These are phyloP conservation scores for Gambelia wislizenii DNA, from an alignment of 2,797 vertebrate species.

Conservation along the genomic window DNA sequence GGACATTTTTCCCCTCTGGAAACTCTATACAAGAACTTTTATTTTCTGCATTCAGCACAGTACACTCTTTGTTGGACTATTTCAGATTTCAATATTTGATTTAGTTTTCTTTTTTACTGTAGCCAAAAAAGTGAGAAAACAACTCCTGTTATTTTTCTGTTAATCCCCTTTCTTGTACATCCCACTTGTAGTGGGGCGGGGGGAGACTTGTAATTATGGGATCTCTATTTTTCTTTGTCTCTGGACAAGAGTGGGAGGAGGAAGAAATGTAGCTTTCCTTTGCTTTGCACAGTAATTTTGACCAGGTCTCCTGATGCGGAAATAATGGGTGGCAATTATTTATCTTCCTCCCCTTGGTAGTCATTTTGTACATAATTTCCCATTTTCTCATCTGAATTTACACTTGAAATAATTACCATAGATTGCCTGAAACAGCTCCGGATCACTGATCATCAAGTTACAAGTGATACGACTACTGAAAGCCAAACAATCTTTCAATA, in stretches of 20 bases:
- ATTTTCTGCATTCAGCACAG: neutral
- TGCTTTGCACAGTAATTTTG: constrained; percentile 39
- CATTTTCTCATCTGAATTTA: constrained; percentile 45
- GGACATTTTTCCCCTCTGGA: neutral
- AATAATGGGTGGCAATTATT: constrained; percentile 53
- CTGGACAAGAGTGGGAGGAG: constrained; percentile 31
- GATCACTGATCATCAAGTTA: constrained; percentile 24
- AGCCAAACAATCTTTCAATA: neutral
- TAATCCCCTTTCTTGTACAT: constrained; percentile 17
- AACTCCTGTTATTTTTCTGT: constrained; percentile 25
- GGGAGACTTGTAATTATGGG: constrained; percentile 27
- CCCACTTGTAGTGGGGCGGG: neutral
- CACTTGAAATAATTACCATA: constrained; percentile 30
- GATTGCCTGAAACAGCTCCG: constrained; percentile 32
- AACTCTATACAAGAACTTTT: neutral
- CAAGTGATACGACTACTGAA: constrained; percentile 1
- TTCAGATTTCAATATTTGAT: constrained; percentile 9
- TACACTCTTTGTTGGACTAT: neutral
- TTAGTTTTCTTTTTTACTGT: neutral
- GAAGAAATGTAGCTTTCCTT: constrained; percentile 39
- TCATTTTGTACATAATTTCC: constrained; percentile 38
- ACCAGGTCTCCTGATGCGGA: constrained; percentile 40
- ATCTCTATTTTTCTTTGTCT: constrained; percentile 51
- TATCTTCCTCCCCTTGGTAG: constrained; percentile 36
- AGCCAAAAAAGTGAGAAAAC: neutral